A percentile compares a stretch with the other conserved stretches of the same genome.
Evolutionary conservation across 64 coral and sea anemone genomes (phyloP).

Genomic region (Anthopleura sola): DNA sequence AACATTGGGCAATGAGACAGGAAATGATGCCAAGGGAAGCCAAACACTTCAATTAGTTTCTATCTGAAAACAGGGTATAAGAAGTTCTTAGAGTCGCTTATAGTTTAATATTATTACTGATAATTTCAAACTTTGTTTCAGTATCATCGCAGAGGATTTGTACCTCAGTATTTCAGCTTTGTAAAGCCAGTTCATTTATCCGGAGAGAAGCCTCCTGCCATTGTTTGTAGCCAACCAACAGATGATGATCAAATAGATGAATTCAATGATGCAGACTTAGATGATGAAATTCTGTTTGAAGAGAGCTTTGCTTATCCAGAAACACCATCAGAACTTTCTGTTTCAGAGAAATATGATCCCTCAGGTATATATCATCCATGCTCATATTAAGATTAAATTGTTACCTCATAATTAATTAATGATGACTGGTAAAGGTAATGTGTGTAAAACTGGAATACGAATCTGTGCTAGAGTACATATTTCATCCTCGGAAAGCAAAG

Average conservation of each 20-base stretch:
- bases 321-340: slow-evolving; percentile 42
- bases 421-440: no score
- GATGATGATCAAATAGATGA: neutral
- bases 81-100: no score
- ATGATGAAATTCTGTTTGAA: slow-evolving; percentile 50
- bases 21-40: no score
- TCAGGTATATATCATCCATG: neutral
- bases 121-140: neutral
- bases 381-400: neutral
- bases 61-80: no score
- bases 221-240: neutral
- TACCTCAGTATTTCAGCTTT: slow-evolving; percentile 69
- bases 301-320: slow-evolving; percentile 42
- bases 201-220: neutral
- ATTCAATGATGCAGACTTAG: slow-evolving; percentile 6
- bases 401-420: no score
- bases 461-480: no score
- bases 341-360: slow-evolving; percentile 34
- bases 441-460: no score
- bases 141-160: slow-evolving; percentile 62
- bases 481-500: no score
- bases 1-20: no score
- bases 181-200: slow-evolving; percentile 42
- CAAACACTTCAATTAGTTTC: no score
- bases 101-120: no score